Percentiles rank a stretch among this genome's conserved stretches.
Evolutionary conservation across 2,113 vertebrate species (phyloP).

Genomic region (Crotalus viridis): DNA sequence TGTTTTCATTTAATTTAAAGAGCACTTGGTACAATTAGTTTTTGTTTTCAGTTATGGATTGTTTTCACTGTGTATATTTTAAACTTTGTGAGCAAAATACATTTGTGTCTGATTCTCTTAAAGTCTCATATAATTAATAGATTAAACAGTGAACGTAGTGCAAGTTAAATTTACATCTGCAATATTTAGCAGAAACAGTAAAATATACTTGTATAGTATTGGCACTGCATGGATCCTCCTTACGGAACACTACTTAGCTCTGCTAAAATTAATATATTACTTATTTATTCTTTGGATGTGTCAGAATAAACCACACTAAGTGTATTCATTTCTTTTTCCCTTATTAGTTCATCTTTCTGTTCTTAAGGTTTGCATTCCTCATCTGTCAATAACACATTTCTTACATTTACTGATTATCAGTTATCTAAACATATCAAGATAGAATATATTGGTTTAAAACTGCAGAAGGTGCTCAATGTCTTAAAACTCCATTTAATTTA

Average conservation of each 20-base stretch:
- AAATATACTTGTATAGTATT: not conserved
- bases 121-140: not conserved
- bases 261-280: not conserved
- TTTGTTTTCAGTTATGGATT: not conserved
- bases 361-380: not conserved
- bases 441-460: not conserved
- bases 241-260: not conserved
- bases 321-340: not conserved
- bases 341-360: not conserved
- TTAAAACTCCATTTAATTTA: not conserved
- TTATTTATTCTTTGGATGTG: not conserved
- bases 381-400: not conserved
- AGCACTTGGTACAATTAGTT: not conserved
- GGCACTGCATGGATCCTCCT: not conserved
- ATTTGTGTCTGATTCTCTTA: not conserved
- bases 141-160: not conserved
- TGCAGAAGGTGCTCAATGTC: not conserved
- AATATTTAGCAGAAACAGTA: not conserved
- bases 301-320: not conserved
- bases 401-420: not conserved
- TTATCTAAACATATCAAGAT: not conserved
- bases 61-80: not conserved
- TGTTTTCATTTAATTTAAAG: constrained; percentile 5
- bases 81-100: not conserved
- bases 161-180: not conserved